Evolutionary conservation across 2,113 vertebrate species (phyloP).

Genomic region (Clupea harengus): DNA sequence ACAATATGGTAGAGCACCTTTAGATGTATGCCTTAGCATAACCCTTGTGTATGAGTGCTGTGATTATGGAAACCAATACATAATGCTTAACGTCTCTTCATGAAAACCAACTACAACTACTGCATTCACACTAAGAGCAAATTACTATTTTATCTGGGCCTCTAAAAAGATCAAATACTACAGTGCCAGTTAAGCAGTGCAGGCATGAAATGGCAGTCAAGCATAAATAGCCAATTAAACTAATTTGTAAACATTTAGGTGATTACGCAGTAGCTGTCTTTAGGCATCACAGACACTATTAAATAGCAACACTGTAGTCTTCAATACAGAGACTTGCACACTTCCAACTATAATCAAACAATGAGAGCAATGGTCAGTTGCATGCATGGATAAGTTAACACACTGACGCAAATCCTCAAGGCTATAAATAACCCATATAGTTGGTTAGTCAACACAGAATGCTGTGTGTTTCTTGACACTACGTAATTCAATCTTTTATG

Average conservation of each 20-base stretch:
- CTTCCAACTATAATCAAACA: not conserved
- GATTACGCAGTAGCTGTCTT: not conserved
- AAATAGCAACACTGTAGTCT: not conserved
- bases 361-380: constrained; percentile 5
- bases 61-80: not conserved
- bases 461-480: not conserved
- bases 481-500: not conserved
- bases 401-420: constrained; percentile 8
- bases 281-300: not conserved
- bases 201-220: not conserved
- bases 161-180: not conserved
- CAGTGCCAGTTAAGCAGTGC: not conserved
- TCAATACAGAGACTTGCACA: not conserved
- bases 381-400: constrained; percentile 7
- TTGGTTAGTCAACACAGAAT: constrained; percentile 4
- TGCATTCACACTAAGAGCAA: not conserved
- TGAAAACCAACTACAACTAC: not conserved
- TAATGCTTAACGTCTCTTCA: not conserved
- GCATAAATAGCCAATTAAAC: constrained; percentile 4
- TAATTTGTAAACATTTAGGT: constrained; percentile 7
- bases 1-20: not conserved
- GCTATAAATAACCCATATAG: not conserved
- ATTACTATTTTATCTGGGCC: not conserved
- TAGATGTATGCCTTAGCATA: not conserved
- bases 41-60: not conserved